phyloP scores from a whole-genome alignment of 2,113 vertebrate genomes.

The Fulica atra region DNA sequence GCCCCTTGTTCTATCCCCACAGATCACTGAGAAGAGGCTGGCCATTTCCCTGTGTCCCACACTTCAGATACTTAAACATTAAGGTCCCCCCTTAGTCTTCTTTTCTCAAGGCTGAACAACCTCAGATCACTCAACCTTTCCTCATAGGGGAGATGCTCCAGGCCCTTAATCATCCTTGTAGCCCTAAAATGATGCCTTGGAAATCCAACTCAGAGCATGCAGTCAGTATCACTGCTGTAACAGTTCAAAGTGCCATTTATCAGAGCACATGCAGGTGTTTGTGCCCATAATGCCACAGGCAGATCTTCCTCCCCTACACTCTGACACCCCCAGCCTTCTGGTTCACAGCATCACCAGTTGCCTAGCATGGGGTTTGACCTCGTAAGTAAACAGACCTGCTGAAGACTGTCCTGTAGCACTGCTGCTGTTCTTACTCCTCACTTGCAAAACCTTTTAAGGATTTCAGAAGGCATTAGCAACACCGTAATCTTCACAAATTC shows the following conservation, averaged over 20 bases:
- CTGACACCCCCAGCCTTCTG: neutral
- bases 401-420: neutral
- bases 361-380: neutral
- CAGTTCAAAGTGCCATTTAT: neutral
- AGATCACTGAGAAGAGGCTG: too few species aligned
- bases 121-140: too few species aligned
- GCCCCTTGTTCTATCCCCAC: too few species aligned
- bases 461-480: neutral
- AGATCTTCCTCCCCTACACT: neutral
- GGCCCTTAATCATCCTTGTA: too few species aligned
- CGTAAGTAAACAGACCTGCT: neutral
- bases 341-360: neutral
- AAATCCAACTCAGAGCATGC: neutral
- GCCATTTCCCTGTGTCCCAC: too few species aligned
- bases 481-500: constrained; percentile 14
- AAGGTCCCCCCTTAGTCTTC: too few species aligned
- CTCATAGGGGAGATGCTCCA: too few species aligned
- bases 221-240: neutral
- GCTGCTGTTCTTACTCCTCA: neutral
- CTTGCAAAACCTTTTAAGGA: neutral
- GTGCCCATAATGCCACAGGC: too few species aligned
- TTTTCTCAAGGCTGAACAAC: too few species aligned
- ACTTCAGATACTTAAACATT: too few species aligned
- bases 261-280: neutral
- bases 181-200: neutral